Percentiles rank a stretch among this genome's conserved stretches.
Evolutionary conservation across 1,140 invertebrate species (phyloP).

Genomic region (Drosophila tsacasi): DNA sequence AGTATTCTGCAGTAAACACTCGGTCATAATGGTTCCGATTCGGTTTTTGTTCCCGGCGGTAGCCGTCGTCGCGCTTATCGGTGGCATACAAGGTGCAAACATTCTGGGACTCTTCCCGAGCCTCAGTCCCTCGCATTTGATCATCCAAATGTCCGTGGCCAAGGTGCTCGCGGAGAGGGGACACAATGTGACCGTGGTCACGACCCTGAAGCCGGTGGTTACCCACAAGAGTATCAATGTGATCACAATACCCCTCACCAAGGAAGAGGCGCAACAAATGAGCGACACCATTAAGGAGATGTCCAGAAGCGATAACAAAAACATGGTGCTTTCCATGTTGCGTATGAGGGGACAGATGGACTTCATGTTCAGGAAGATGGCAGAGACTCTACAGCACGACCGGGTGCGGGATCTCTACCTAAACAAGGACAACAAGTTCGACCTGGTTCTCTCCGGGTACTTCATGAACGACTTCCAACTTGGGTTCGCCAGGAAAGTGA

Average conservation of each 20-base stretch:
- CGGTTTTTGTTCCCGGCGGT: constrained; percentile 4
- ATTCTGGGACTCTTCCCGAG: constrained; percentile 66
- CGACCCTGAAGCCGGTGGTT: constrained; percentile 47
- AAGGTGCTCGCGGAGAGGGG: constrained; percentile 64
- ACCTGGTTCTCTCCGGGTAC: constrained; percentile 62
- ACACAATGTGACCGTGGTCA: constrained; percentile 73
- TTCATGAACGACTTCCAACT: constrained; percentile 65
- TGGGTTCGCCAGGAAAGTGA: constrained; percentile 62
- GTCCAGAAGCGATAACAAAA: constrained; percentile 31
- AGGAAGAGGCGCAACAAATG: constrained; percentile 6
- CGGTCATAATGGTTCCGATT: not conserved
- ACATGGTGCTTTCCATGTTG: constrained; percentile 8
- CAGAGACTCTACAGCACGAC: constrained; percentile 19
- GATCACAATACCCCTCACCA: constrained; percentile 30
- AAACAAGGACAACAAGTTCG: constrained; percentile 58
- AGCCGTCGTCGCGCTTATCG: constrained; percentile 15
- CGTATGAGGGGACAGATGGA: constrained; percentile 23
- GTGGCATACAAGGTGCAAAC: constrained; percentile 32
- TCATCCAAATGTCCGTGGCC: constrained; percentile 62
- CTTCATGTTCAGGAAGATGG: constrained; percentile 36
- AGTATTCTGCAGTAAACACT: constrained; percentile 5
- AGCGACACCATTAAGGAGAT: constrained; percentile 18
- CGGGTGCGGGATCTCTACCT: constrained; percentile 51
- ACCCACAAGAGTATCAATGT: constrained; percentile 50
- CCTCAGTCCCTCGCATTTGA: constrained; percentile 61